Conservation (phyloP, 2,888 invertebrate species). For the Dryobota labecula region DNA sequence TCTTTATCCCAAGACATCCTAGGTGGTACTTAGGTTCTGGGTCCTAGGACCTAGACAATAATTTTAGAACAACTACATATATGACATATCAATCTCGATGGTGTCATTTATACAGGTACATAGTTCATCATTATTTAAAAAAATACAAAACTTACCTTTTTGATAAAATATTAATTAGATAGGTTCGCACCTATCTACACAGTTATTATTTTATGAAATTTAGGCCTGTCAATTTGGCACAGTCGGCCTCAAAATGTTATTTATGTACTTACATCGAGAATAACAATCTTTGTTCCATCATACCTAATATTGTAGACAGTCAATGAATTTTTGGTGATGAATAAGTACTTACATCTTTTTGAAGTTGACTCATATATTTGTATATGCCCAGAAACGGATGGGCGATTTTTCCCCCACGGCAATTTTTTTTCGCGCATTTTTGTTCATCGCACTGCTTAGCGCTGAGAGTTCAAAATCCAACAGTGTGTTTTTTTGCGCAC, state of each 20-base stretch:
- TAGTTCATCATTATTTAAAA: not conserved
- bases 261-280: not conserved
- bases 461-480: too few relatives aligned
- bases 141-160: not conserved
- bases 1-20: not conserved
- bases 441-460: too few relatives aligned
- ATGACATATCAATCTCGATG: not conserved
- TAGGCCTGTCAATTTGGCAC: not conserved
- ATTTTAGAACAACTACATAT: not conserved
- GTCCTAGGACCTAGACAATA: not conserved
- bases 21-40: not conserved
- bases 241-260: not conserved
- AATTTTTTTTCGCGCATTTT: too few relatives aligned
- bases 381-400: too few relatives aligned
- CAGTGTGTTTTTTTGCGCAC: too few relatives aligned
- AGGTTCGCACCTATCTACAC: not conserved
- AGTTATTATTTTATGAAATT: conserved; percentile 19
- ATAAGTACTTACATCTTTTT: not conserved
- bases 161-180: not conserved
- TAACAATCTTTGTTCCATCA: not conserved
- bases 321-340: too few relatives aligned
- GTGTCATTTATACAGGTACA: not conserved
- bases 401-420: too few relatives aligned
- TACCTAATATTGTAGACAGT: not conserved
- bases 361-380: not conserved